Evolutionary conservation across 2,113 vertebrate species (phyloP).

Genomic region (Cathartes aura): DNA sequence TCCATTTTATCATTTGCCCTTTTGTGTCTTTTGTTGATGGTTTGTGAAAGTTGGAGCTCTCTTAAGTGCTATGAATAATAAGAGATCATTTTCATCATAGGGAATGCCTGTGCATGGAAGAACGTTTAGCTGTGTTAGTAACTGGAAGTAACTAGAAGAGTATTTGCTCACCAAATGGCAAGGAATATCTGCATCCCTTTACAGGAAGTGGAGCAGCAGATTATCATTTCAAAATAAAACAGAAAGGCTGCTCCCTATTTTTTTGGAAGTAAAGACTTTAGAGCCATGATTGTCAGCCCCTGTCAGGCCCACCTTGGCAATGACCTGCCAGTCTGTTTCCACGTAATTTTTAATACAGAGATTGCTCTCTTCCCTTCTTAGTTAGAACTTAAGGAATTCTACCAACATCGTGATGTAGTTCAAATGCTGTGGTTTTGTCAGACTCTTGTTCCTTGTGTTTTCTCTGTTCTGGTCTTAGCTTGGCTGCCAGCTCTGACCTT

Average conservation of each 20-base stretch:
- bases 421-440: not conserved
- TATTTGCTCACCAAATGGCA: not conserved
- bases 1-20: not conserved
- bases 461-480: not conserved
- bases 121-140: not conserved
- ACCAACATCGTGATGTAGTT: not conserved
- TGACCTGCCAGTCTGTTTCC: not conserved
- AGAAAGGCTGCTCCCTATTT: not conserved
- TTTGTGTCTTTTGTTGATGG: not conserved
- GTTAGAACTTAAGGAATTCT: not conserved
- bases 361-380: not conserved
- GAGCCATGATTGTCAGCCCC: fast-evolving
- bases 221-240: not conserved
- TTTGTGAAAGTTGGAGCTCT: not conserved
- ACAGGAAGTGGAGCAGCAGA: not conserved
- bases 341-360: not conserved
- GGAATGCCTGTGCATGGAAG: not conserved
- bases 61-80: not conserved
- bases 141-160: not conserved
- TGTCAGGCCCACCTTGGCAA: not conserved
- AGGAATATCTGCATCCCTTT: not conserved
- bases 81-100: not conserved
- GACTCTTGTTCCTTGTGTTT: not conserved
- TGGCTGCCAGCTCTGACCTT: not conserved
- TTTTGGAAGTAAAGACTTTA: not conserved